Base-by-base conservation (phyloP, 2,797 vertebrate species). In the Sebastes hopkinsi region DNA sequence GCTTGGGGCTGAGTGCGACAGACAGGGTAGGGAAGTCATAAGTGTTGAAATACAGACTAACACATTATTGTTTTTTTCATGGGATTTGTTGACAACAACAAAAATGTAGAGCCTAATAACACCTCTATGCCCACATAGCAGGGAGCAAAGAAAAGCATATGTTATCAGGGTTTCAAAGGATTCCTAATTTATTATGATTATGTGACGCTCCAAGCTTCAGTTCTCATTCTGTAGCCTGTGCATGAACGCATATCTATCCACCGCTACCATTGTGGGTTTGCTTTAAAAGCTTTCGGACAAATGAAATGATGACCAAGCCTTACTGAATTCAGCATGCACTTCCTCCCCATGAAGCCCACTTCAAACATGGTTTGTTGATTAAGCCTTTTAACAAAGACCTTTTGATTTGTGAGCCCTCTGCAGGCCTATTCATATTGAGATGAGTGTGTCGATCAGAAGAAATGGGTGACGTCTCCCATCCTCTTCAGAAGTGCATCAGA, bases 361-460 rank as follows among this genome's bases (percentile, higher is more conserved):
- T 93, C 89, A 92, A 91, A 92, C 80, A 61, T 8, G 11, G 22
- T 68, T 76, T 68, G 83, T 76, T 92, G 77, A 89, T 81, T 56
- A 81, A 78, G 23, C 87, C 84, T 88, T 87, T 91, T 75, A 81
- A 81, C 84, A 50, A 84, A 87, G 78, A 82, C 67, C 66, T 91
- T 92, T 93, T 92, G 87, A 93, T 91, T 86, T 54, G 80, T 13
- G 67, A 83, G 75, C 70, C 72, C 65, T 79, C 56, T 38, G 65
- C 68, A 30, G 62, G 22, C 55, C 89, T 79, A 87, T 95, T 95
- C 90, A 96, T 93, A 95, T 95, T 90, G 79, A 95, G 89, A 96
- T 94, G 84, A 95, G 90, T n/a, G 62, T 55, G 77, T 79, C 4
- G 20, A 67, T 54, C 62, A 90, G 82, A 93, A 90, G 91, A 88